Evolutionary conservation across 2,797 vertebrate genomes (phyloP).

Genomic region (Alcedo atthis): DNA sequence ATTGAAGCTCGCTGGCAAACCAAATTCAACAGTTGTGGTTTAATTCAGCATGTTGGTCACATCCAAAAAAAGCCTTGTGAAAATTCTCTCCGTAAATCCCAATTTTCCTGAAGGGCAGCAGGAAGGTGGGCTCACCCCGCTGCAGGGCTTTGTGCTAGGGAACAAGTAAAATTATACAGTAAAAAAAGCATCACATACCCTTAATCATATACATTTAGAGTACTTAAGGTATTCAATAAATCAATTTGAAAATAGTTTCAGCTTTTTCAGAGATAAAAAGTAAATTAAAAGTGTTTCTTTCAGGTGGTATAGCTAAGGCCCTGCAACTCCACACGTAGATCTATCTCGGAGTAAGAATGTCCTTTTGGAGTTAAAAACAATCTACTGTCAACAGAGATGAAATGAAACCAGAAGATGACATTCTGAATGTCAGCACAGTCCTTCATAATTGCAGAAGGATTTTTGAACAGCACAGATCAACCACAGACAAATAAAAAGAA

Average conservation of each 20-base stretch:
- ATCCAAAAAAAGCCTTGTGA: neutral
- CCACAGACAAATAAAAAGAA: neutral
- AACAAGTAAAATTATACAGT: accelerated
- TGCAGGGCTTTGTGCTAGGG: neutral
- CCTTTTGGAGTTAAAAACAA: neutral
- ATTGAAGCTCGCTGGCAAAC: neutral
- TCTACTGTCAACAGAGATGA: neutral
- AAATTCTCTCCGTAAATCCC: neutral
- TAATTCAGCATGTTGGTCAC: neutral
- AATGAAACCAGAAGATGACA: neutral
- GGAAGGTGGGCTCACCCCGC: neutral
- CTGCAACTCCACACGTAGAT: neutral
- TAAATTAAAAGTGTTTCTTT: neutral
- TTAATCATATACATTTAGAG: neutral
- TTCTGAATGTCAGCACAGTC: neutral
- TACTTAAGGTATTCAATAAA: neutral
- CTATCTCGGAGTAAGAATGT: neutral
- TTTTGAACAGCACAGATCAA: neutral
- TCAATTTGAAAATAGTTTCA: neutral
- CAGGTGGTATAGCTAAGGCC: neutral
- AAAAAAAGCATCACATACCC: neutral
- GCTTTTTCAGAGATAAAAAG: neutral
- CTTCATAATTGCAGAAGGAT: neutral
- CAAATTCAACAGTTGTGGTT: neutral
- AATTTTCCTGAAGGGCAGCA: neutral